A percentile compares a stretch with the other conserved stretches of the same genome.
These are phyloP conservation scores for Apotomis turbidana DNA, from an alignment of 2,888 invertebrate genomes.

Conservation along the genomic window DNA sequence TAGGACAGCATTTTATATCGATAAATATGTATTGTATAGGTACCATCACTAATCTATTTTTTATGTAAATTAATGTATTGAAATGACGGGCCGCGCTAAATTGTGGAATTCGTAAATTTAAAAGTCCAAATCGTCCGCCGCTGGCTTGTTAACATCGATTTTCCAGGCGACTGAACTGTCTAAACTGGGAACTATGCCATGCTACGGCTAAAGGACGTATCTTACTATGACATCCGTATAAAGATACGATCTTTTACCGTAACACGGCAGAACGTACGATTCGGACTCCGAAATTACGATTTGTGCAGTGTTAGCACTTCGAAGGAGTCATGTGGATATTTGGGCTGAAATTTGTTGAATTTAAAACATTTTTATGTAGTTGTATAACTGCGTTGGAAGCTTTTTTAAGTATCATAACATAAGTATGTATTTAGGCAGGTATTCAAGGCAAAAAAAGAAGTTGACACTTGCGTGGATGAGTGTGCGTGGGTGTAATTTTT, in stretches of 20 bases:
- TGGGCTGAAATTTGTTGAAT: not conserved
- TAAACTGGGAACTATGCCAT: constrained; percentile 8
- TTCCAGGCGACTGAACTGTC: not conserved
- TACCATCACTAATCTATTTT: constrained; percentile 1
- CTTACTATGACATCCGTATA: no score
- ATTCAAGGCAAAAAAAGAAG: no score
- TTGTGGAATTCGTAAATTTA: not conserved
- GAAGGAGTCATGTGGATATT: not conserved
- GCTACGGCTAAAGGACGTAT: no score
- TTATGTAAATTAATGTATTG: constrained; percentile 15
- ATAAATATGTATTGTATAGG: no score
- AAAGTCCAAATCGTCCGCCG: constrained; percentile 3
- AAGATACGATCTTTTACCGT: no score
- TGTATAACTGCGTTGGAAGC: not conserved
- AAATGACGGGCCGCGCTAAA: not conserved
- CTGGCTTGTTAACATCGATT: not conserved
- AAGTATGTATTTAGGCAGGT: no score
- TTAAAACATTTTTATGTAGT: not conserved
- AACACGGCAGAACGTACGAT: no score
- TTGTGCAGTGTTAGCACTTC: not conserved
- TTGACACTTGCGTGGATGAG: no score
- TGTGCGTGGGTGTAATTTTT: no score
- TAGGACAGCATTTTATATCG: no score
- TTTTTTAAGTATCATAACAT: not conserved
- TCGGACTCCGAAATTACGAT: not conserved